Conservation (phyloP, 2,113 vertebrate species). For the Columbina picui region DNA sequence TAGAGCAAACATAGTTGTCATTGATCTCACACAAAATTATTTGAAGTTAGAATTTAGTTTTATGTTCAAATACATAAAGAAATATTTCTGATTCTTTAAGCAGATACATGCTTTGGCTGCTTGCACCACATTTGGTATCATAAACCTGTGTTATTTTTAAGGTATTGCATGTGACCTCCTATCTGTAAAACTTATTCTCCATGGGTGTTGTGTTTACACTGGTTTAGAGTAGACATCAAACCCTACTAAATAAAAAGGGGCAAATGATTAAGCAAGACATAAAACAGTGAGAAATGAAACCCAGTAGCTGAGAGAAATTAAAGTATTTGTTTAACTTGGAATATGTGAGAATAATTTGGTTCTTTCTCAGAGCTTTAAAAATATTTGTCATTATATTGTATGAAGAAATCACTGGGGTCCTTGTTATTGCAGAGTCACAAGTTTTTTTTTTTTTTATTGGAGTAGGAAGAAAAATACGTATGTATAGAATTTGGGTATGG, state of each 20-base stretch:
- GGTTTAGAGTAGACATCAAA: not conserved
- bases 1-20: slow-evolving; percentile 8
- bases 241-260: not conserved
- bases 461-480: not conserved
- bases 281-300: not conserved
- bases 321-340: not conserved
- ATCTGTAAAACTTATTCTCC: not conserved
- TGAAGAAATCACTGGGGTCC: accelerated
- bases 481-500: not conserved
- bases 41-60: not conserved
- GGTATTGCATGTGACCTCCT: not conserved
- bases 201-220: not conserved
- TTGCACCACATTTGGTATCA: not conserved
- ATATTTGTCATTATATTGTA: not conserved
- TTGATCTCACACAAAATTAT: not conserved
- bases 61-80: not conserved
- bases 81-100: not conserved
- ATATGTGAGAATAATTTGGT: not conserved
- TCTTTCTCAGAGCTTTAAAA: not conserved
- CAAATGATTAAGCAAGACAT: not conserved
- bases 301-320: not conserved
- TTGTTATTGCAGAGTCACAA: not conserved
- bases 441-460: not conserved
- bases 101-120: not conserved
- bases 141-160: not conserved